Percentiles rank a stretch among this genome's conserved stretches.
These are phyloP conservation scores for Agrypnia vestita DNA, from an alignment of 1,140 invertebrate species.

Conservation along the genomic window DNA sequence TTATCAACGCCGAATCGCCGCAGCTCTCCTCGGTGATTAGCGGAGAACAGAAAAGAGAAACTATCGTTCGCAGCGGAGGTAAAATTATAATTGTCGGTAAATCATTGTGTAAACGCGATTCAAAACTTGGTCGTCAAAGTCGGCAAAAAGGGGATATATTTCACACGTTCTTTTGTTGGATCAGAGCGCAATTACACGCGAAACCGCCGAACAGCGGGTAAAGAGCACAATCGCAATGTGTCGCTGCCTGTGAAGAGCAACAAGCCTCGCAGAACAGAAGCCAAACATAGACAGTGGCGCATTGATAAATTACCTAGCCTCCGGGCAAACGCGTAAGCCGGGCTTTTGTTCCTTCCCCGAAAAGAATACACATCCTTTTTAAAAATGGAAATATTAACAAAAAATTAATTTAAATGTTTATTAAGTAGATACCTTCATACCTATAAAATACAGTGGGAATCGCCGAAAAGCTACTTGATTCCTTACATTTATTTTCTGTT, in stretches of 20 bases:
- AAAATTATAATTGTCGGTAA: constrained; percentile 41
- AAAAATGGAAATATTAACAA: too few relatives aligned
- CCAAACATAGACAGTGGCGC: too few relatives aligned
- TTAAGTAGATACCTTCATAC: too few relatives aligned
- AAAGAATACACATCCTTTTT: too few relatives aligned
- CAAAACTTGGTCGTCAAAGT: not conserved
- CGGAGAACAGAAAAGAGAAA: constrained; percentile 31
- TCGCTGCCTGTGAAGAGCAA: not conserved
- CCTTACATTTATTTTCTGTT: too few relatives aligned
- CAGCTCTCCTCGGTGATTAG: constrained; percentile 30
- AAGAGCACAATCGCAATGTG: not conserved
- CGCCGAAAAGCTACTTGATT: too few relatives aligned
- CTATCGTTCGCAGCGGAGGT: constrained; percentile 14
- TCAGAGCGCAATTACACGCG: constrained; percentile 9
- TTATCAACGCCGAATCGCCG: constrained; percentile 10
- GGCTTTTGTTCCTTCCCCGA: too few relatives aligned
- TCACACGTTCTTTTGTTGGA: constrained; percentile 27
- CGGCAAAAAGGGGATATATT: constrained; percentile 17
- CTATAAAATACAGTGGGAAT: too few relatives aligned
- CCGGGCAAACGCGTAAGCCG: too few relatives aligned
- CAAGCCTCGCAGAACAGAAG: not conserved
- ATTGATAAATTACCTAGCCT: too few relatives aligned
- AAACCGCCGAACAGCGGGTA: not conserved
- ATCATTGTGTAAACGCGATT: constrained; percentile 31
- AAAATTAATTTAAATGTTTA: too few relatives aligned